Base-by-base conservation (phyloP, 2,888 invertebrate species). In the Luperina testacea region DNA sequence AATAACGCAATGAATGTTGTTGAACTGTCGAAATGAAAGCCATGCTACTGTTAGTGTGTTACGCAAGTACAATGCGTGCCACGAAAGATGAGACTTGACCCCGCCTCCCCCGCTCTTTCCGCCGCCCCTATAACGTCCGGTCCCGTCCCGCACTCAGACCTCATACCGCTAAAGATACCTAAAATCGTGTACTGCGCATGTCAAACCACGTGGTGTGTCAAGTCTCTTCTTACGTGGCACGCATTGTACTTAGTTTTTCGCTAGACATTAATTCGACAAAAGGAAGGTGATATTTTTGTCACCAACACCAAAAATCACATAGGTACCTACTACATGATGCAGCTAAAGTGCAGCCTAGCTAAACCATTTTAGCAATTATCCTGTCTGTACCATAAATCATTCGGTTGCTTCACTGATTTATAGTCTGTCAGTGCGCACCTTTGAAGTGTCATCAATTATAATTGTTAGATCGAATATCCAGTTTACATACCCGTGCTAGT, bases 371-470 rank as follows among this genome's bases (percentile, higher is more conserved):
- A 45, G 15, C 57, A 63, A 32, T 68, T 64, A 51, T n/a, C 48
- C 27, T 27, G 15, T 53, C 32, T 73, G 20, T 5, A 7, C 17
- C 42, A 67, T 83, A 63, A 67, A 76, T 83, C 80, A 83, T 64
- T 79, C 0, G 42, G 32, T 77, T 83, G 71, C 71, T 24, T 72
- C 64, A 77, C 64, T 77, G 63, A 77, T 53, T 74, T 77, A 80
- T 64, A 69, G n/a, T 1, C 63, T 65, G 59, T 24, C 78, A 51
- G 17, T 51, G n/a, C 17, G 27, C 57, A 64, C 63, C 53, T 57
- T 74, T 32, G 20, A 48, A 64, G 27, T 82, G 48, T 24, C 73
- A 74, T 68, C 74, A 51, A 71, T 45, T 1, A 32, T 38, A 27
- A 17, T 70, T 63, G 27, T 48, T 71, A 51, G 13, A 53, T 69